These are phyloP conservation scores for Sparidentex hasta DNA, from an alignment of 2,797 vertebrate species.

Conservation along the genomic window DNA sequence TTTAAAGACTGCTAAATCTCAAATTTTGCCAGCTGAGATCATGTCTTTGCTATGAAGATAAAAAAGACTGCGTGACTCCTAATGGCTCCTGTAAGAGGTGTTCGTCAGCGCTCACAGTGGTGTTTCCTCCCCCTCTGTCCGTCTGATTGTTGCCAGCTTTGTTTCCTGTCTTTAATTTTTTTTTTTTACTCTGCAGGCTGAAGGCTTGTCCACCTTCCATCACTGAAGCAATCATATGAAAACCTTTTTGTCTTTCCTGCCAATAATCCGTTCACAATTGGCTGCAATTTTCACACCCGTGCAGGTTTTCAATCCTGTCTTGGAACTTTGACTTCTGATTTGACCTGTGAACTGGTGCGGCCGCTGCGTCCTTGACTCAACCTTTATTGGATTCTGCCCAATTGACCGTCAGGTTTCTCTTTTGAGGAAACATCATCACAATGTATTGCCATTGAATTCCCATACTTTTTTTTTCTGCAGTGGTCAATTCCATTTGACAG, in stretches of 20 bases:
- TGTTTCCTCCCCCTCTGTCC: neutral
- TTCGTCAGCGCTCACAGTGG: neutral
- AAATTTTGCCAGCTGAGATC: neutral
- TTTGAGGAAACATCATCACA: constrained; percentile 59
- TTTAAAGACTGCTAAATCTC: neutral
- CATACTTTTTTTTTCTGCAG: constrained; percentile 43
- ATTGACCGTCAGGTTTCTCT: constrained; percentile 57
- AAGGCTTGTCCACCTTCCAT: constrained; percentile 35
- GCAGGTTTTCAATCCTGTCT: constrained; percentile 51
- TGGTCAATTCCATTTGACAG: constrained; percentile 66
- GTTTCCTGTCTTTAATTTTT: constrained; percentile 19
- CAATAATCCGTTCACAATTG: constrained; percentile 66
- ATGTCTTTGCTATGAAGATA: neutral
- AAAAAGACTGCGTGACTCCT: neutral
- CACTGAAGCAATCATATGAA: constrained; percentile 39
- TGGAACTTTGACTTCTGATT: constrained; percentile 62
- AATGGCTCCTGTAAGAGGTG: neutral
- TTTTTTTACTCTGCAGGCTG: constrained; percentile 22
- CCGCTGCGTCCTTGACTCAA: constrained; percentile 59
- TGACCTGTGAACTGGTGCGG: constrained; percentile 57
- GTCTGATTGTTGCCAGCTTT: constrained; percentile 11
- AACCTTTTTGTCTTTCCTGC: constrained; percentile 42
- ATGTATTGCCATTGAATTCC: constrained; percentile 69
- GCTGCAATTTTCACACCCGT: constrained; percentile 47
- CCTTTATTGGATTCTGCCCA: constrained; percentile 76